Conservation (phyloP, 2,888 invertebrate species). For the Pammene aurita region DNA sequence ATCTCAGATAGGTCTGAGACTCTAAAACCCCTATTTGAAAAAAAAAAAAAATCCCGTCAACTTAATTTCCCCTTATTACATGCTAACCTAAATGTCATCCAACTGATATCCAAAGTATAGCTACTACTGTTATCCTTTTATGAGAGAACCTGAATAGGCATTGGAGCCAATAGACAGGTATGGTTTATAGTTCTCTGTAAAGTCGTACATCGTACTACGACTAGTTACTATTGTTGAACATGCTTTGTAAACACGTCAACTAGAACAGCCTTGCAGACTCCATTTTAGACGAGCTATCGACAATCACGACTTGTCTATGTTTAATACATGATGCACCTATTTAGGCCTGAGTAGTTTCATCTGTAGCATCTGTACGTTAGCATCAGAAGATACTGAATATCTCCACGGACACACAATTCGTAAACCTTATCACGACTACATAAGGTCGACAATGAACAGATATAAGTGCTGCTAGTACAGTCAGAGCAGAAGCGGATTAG, state of each 20-base stretch:
- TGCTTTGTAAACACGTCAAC: conserved; percentile 24
- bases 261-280: conserved; percentile 23
- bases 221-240: conserved; percentile 1
- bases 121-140: background rate
- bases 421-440: no score
- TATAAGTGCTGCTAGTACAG: background rate
- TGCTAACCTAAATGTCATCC: no score
- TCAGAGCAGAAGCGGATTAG: no score
- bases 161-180: background rate
- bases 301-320: conserved; percentile 27
- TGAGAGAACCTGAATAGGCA: background rate
- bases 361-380: background rate
- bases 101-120: no score
- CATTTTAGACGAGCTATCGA: conserved; percentile 25
- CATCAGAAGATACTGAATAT: no score
- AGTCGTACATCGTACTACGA: background rate
- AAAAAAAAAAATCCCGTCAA: no score
- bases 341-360: conserved; percentile 22
- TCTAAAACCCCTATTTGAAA: no score
- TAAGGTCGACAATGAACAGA: no score
- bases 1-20: no score
- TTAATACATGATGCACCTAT: conserved; percentile 37
- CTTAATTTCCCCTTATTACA: no score
- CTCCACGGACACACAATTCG: no score
- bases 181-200: background rate